Conservation (phyloP, 2,888 invertebrate species). For the Stenchaetothrips biformis region DNA sequence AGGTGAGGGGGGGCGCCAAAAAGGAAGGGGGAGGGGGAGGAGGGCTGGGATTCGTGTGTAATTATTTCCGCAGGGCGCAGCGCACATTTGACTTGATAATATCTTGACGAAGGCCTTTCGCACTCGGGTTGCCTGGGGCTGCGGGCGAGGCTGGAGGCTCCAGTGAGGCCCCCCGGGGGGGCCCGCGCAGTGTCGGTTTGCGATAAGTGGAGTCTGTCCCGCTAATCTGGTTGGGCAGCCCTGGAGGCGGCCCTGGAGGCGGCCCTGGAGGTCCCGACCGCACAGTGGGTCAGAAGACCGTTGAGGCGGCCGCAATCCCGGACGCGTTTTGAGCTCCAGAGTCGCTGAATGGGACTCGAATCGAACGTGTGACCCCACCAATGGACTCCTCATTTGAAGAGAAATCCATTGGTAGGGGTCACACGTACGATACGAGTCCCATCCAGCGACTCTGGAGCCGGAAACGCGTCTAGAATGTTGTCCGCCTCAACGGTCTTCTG, state of each 20-base stretch:
- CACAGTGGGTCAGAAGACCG: no score
- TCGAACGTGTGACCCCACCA: no score
- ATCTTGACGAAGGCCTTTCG: neutral
- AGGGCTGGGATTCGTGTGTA: neutral
- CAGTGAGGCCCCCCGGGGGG: neutral
- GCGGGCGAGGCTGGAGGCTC: neutral
- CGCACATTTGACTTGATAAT: constrained; percentile 5
- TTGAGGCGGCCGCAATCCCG: no score
- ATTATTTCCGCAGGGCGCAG: neutral
- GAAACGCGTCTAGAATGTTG: no score
- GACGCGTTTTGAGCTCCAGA: no score
- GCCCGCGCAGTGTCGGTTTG: neutral
- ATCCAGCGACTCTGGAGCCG: no score
- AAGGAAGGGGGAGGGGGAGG: neutral
- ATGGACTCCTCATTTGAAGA: no score
- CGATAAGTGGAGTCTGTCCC: neutral
- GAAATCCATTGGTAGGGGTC: no score
- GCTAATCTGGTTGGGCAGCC: neutral
- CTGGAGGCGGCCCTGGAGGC: neutral
- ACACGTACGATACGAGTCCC: no score
- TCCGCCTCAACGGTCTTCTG: no score
- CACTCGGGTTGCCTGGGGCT: neutral
- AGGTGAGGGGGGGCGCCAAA: neutral
- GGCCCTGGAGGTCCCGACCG: neutral
- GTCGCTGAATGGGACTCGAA: no score